These are phyloP conservation scores for Tetramorium alpestre DNA, from an alignment of 1,140 invertebrate genomes.

Conservation along the genomic window DNA sequence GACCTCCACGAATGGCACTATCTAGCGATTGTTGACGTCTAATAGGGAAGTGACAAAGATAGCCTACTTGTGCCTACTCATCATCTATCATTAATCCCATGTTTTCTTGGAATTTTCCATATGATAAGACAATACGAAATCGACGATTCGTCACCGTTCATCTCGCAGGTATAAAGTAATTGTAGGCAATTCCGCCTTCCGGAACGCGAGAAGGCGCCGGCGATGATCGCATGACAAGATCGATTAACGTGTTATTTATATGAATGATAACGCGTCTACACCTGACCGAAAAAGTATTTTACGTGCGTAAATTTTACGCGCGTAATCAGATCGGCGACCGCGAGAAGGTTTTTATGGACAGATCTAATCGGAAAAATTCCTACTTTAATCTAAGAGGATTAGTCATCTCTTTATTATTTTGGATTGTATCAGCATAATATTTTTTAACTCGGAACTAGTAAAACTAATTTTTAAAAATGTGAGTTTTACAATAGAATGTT, in stretches of 20 bases:
- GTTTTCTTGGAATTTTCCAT: constrained; percentile 21
- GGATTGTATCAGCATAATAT: background rate
- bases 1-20: background rate
- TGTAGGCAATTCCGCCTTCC: background rate
- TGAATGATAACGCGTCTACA: background rate
- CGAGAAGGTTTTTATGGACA: background rate
- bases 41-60: background rate
- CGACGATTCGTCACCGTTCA: background rate
- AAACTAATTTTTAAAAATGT: too few relatives aligned
- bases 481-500: too few relatives aligned
- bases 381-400: background rate
- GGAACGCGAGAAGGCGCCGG: background rate
- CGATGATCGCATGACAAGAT: background rate
- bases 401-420: background rate
- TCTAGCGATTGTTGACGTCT: constrained; percentile 2
- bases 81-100: background rate
- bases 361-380: background rate
- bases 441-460: too few relatives aligned
- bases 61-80: constrained; percentile 23
- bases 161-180: background rate
- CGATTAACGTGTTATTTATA: background rate
- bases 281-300: background rate
- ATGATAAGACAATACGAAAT: constrained; percentile 18
- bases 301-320: background rate
- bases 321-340: background rate